phyloP scores from a whole-genome alignment of 2,888 invertebrate species.

The Trisateles emortualis region DNA sequence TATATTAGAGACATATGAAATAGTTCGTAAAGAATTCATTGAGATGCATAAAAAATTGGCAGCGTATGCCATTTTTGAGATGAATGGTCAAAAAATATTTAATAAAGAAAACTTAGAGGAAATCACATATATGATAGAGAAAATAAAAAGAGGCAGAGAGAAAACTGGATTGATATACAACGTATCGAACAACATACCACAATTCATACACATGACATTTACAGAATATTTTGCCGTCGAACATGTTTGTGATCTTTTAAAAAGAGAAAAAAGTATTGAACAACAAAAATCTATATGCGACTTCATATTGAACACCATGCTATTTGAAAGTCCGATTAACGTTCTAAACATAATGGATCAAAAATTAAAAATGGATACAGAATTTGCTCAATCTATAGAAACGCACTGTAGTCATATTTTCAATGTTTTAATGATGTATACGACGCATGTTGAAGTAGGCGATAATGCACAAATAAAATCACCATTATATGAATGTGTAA shows the following conservation, averaged over 20 bases:
- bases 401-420: background rate
- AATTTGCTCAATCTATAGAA: background rate
- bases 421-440: background rate
- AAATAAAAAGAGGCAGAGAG: slow-evolving; percentile 13
- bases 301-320: background rate
- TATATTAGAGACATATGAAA: slow-evolving; percentile 7
- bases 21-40: background rate
- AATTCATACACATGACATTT: slow-evolving; percentile 10
- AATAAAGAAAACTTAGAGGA: slow-evolving; percentile 6
- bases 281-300: slow-evolving; percentile 1
- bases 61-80: slow-evolving; percentile 12
- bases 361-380: slow-evolving; percentile 1
- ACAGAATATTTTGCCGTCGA: slow-evolving; percentile 10
- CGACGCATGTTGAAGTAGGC: background rate
- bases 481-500: background rate
- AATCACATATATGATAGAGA: slow-evolving; percentile 6
- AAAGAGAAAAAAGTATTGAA: background rate
- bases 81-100: slow-evolving; percentile 5
- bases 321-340: background rate
- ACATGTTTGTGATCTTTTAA: slow-evolving; percentile 7
- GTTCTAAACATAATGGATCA: background rate
- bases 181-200: slow-evolving; percentile 3
- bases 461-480: background rate
- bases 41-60: slow-evolving; percentile 18
- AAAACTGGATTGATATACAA: slow-evolving; percentile 12